Evolutionary conservation across 92 coral and sea anemone genomes (phyloP), one percentile per base, ranked within the genome.

Genomic region (Diadumene lineata): DNA sequence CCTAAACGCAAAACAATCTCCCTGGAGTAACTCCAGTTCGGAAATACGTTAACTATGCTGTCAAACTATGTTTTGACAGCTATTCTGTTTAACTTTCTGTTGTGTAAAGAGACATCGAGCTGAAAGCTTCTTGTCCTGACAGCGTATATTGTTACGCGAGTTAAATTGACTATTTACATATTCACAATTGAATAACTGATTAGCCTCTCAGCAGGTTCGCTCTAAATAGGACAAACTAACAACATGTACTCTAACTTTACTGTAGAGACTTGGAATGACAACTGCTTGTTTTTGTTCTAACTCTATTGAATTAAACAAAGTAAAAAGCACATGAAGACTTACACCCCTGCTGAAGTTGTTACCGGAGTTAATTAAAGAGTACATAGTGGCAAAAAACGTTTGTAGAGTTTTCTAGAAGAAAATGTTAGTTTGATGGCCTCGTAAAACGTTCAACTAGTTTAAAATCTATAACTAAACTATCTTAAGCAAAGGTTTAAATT

Each of bases 161-260:
- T 60, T 10, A 7, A 25, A 26, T 31, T 43, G 28, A 26, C n/a
- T 74, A 74, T 74, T 74, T 74, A 74, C 79, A 60, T 74, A 63
- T 63, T 38, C 61, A 29, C 32, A 61, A 28, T n/a, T 74, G 79
- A 64, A 74, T 74, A 74, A 74, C 24, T 33, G 60, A 74, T 64
- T 38, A 44, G 69, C 38, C 15, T 27, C 34, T 27, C 68, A 62
- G 68, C 68, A 62, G 68, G 68, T 21, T 21, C 13, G 7, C 7
- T 21, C 58, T 3, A 31, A 62, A 62, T 21, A 43, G 38, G 68
- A 62, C 38, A 43, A 1, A 11, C 68, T 4, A 28, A 28, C n/a
- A 62, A 3, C 31, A 15, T 62, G 29, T 62, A 38, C 15, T 62
- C 31, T 30, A 6, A 28, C 34, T 23, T 28, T 3, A 62, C 3